phyloP scores from a whole-genome alignment of 1,140 invertebrate species.

The Drosophila pruinosa region DNA sequence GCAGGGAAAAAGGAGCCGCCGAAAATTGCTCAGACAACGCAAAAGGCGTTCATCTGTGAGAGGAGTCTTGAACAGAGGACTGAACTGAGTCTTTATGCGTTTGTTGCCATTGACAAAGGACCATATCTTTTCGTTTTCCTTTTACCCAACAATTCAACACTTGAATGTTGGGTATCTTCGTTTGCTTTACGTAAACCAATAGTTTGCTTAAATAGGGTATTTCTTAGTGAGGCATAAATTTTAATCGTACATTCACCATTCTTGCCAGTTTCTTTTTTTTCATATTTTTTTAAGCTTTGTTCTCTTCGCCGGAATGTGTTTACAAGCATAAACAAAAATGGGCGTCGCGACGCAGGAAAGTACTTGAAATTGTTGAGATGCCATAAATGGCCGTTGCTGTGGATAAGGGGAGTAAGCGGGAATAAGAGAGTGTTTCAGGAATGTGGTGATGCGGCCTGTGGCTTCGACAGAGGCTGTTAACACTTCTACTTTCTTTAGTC shows the following conservation, averaged over 20 bases:
- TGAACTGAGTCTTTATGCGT: constrained; percentile 23
- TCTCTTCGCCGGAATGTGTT: constrained; percentile 57
- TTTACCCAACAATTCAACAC: neutral
- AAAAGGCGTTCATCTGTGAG: constrained; percentile 16
- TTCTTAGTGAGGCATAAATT: neutral
- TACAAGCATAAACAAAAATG: constrained; percentile 59
- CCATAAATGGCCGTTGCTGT: constrained; percentile 58
- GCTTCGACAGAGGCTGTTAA: constrained; percentile 26
- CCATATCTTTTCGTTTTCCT: constrained; percentile 31
- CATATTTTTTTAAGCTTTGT: constrained; percentile 44
- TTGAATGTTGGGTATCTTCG: constrained; percentile 11
- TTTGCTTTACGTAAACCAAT: neutral
- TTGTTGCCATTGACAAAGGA: constrained; percentile 61
- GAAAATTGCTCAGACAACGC: constrained; percentile 1
- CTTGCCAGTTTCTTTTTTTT: constrained; percentile 10
- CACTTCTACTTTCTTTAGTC: constrained; percentile 10
- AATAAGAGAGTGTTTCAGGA: constrained; percentile 20
- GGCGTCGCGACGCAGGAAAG: constrained; percentile 50
- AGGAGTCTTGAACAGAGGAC: constrained; percentile 19
- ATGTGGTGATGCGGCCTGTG: neutral
- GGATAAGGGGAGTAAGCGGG: neutral
- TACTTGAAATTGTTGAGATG: constrained; percentile 75
- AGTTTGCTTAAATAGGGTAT: neutral
- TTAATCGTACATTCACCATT: neutral
- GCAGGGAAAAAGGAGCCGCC: neutral